These are phyloP conservation scores for Sebastes reedi DNA, from an alignment of 2,797 vertebrate species.

Conservation along the genomic window DNA sequence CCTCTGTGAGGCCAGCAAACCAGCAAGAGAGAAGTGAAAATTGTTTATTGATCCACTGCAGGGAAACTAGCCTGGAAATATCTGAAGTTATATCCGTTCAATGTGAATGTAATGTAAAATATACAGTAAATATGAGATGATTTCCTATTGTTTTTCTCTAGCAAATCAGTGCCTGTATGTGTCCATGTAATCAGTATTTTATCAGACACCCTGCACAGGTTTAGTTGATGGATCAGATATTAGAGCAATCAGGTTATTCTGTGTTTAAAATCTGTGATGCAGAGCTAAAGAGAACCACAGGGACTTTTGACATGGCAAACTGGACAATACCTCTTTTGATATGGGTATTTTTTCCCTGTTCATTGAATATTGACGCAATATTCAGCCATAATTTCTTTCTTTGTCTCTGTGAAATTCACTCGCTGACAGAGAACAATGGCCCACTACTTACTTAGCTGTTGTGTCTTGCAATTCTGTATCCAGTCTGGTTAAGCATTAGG, in stretches of 20 bases:
- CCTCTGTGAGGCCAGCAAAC: background rate
- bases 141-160: background rate
- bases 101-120: background rate
- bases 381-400: background rate
- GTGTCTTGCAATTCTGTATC: constrained; percentile 91
- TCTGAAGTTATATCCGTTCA: background rate
- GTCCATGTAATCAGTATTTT: background rate
- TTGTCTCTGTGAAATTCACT: background rate
- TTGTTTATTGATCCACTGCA: background rate
- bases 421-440: background rate
- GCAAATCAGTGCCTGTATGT: background rate
- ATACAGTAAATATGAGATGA: background rate
- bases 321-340: background rate
- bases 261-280: background rate
- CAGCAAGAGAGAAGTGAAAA: background rate
- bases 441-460: constrained; percentile 87
- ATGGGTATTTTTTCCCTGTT: background rate
- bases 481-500: constrained; percentile 85
- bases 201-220: background rate
- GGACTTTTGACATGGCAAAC: background rate
- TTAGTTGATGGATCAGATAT: background rate
- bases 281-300: background rate
- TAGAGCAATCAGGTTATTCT: background rate
- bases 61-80: background rate
- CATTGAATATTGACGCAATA: background rate